Percentiles rank a stretch among this genome's conserved stretches.
These are phyloP conservation scores for Terrapene triunguis DNA, from an alignment of 2,113 vertebrate genomes.

Conservation along the genomic window DNA sequence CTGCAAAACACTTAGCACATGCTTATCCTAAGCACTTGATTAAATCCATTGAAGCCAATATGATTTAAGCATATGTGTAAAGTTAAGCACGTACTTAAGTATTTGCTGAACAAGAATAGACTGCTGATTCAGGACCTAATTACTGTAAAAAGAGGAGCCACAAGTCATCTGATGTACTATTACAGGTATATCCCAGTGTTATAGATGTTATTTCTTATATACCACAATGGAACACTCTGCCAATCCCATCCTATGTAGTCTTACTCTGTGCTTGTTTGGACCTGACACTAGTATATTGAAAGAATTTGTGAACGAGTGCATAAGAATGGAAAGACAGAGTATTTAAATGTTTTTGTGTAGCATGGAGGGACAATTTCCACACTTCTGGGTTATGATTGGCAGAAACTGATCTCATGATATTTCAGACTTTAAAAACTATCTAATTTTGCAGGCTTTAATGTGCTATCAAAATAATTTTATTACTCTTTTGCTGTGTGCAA, in stretches of 20 bases:
- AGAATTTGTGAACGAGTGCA: neutral
- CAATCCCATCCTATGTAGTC: fast-evolving
- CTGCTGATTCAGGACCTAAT: neutral
- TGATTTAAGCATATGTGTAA: neutral
- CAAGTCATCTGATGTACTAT: neutral
- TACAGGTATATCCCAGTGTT: neutral
- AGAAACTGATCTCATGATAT: slow-evolving; percentile 26
- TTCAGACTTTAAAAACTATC: slow-evolving; percentile 5
- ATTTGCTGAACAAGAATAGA: fast-evolving
- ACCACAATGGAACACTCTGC: neutral
- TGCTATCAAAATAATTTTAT: slow-evolving; percentile 42
- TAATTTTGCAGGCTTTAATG: slow-evolving; percentile 10
- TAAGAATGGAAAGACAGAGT: neutral
- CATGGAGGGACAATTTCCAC: neutral
- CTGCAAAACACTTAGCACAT: neutral
- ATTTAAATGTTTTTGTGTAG: neutral
- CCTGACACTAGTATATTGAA: neutral
- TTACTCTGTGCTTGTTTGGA: neutral
- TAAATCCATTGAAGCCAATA: neutral
- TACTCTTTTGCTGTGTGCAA: slow-evolving; percentile 1
- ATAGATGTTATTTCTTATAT: neutral
- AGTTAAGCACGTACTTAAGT: neutral
- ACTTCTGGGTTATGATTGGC: neutral
- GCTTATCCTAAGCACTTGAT: neutral
- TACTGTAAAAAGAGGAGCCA: neutral